Base-by-base conservation (phyloP, 2,888 invertebrate genomes). In the Escarpia spicata region DNA sequence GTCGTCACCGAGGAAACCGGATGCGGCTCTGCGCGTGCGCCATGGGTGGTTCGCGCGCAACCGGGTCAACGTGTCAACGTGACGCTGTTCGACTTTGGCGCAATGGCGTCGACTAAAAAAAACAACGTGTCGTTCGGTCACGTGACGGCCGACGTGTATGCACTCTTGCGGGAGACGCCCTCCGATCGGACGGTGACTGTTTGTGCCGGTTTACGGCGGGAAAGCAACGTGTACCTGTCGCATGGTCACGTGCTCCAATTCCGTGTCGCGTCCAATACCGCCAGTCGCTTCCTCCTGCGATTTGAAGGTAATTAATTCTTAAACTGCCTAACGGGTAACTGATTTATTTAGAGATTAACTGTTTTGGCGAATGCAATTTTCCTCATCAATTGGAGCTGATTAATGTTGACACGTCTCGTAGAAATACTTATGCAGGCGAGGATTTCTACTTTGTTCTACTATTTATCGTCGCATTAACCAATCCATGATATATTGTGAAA, bases 121-220 rank as follows among this genome's bases (percentile, higher is more conserved):
- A 75, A 75, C 26, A 75, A 75, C 75, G 75, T 75, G 75, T 75
- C 75, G 75, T 75, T 75, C 75, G 75, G 75, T 75, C 75, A 75
- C 26, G 75, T 75, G 75, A 75, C 75, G 75, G 75, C 75, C 75
- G 75, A 75, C 75, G 75, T 75, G 75, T 75, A 75, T 26, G 75
- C 75, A 15, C 75, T 75, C 75, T 75, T 75, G 75, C 75, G 75
- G 26, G 75, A 75, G 26, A 75, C 75, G 19, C 75, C 75, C 19
- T n/a, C 75, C 19, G 75, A 75, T 75, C 75, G 75, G 0, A 75
- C 75, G 75, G 75, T 75, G 75, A 75, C 75, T 75, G 75, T 75
- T 19, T 75, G 75, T 26, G 75, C 75, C 75, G 75, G 75, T 4
- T 19, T n/a, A 75, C 75, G 75, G n/a, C 75, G 75, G 75, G 75